Evolutionary conservation across 2,888 invertebrate species (phyloP), one percentile per base, ranked within the genome.

Genomic region (Dryomyza anilis): DNA sequence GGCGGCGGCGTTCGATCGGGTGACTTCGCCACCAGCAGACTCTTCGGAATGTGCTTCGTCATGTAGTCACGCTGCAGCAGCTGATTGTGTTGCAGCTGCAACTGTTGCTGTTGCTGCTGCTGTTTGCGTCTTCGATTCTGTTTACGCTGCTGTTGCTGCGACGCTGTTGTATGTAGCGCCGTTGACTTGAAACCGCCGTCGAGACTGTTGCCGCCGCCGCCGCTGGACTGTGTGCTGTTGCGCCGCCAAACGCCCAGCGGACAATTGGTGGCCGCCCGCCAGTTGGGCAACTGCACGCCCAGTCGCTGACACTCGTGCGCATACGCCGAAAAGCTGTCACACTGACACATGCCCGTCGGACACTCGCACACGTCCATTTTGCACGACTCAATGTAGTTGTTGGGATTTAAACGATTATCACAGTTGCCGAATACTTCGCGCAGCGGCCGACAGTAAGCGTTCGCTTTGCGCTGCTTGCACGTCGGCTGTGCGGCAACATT

Each of bases 361-460:
- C 96, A 96, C 76, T 94, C 93, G 78, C 95, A 95, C 84, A 95
- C 92, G 79, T 95, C 95, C 80, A 91, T 86, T 73, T 91, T 87
- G 80, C 96, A 96, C 10, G 95, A 92, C 78, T 91, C 92, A 79
- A 91, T 91, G 80, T 94, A 96, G 77, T 93, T 91, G 69, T 88
- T 87, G 29, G 91, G 91, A 79, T 93, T 92, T 67, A 96, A 88
- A 76, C 89, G 89, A 71, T 87, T 89, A 72, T 91, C 89, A 79
- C 96, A 97, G 33, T 89, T 87, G 30, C 89, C 87, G 80, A 96
- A 95, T 60, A 86, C 85, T 29, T 82, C 78, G 60, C 84, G 81
- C 69, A 88, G 84, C 7, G 87, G 86, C 5, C 84, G 84, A 70
- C 88, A 88, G 67, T 86, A 76, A 65, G 85, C 81, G 46, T 84